A percentile compares a stretch with the other conserved stretches of the same genome.
These are phyloP conservation scores for Panorpa germanica DNA, from an alignment of 2,888 invertebrate species.

Conservation along the genomic window DNA sequence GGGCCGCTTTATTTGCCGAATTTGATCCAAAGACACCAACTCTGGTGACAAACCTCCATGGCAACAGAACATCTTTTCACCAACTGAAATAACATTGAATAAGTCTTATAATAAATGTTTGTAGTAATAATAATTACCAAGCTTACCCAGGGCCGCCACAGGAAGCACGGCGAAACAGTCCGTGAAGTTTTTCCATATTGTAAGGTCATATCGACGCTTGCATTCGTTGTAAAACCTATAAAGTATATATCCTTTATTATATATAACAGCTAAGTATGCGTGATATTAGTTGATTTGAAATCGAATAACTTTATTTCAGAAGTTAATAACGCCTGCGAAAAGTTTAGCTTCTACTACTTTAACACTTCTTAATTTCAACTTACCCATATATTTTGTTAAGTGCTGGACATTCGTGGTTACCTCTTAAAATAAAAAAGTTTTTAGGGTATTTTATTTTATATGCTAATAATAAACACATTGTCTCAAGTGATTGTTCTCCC, in stretches of 20 bases:
- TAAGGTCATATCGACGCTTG: too few relatives aligned
- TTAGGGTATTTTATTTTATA: slow-evolving; percentile 2
- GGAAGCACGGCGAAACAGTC: slow-evolving; percentile 29
- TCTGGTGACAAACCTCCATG: slow-evolving; percentile 30
- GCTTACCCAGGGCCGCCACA: slow-evolving; percentile 39
- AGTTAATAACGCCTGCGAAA: too few relatives aligned
- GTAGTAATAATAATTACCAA: too few relatives aligned
- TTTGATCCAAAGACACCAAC: slow-evolving; percentile 33
- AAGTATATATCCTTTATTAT: too few relatives aligned
- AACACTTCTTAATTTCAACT: neutral
- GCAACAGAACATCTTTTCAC: slow-evolving; percentile 44
- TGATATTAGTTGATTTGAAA: too few relatives aligned
- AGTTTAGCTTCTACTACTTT: too few relatives aligned
- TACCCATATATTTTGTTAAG: neutral
- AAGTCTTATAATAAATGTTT: too few relatives aligned
- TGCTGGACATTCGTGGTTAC: slow-evolving; percentile 4
- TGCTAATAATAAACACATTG: slow-evolving; percentile 6
- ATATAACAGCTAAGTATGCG: too few relatives aligned
- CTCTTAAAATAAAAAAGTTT: slow-evolving; percentile 3
- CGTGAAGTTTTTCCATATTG: too few relatives aligned
- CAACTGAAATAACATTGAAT: too few relatives aligned
- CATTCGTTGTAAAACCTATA: too few relatives aligned
- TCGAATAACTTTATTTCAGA: too few relatives aligned
- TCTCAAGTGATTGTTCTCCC: slow-evolving; percentile 3
- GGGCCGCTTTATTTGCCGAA: slow-evolving; percentile 31